Evolutionary conservation across 2,797 vertebrate genomes (phyloP).

Genomic region (Rhynchonycteris naso): DNA sequence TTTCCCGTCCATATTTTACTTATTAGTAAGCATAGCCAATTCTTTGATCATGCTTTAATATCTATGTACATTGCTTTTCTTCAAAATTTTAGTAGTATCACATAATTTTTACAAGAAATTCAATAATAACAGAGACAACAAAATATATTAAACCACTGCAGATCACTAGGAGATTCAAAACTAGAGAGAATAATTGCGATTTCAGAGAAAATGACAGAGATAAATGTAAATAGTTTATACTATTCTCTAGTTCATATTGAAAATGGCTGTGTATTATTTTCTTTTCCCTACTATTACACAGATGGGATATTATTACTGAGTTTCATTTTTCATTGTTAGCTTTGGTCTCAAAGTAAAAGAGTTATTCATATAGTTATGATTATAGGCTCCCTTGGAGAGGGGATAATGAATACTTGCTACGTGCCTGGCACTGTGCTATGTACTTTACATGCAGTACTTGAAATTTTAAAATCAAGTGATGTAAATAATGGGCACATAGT

Average conservation of each 20-base stretch:
- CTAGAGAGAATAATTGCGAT: constrained; percentile 60
- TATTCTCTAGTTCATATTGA: constrained; percentile 57
- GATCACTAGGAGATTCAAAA: constrained; percentile 73
- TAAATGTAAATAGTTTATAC: constrained; percentile 63
- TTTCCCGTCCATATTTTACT: constrained; percentile 52
- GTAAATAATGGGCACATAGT: not conserved
- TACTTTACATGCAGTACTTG: not conserved
- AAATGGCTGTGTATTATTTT: constrained; percentile 47
- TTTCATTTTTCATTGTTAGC: constrained; percentile 73
- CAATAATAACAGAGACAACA: constrained; percentile 58
- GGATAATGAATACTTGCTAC: not conserved
- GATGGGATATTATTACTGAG: constrained; percentile 49
- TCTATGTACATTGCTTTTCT: constrained; percentile 33
- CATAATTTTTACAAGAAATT: constrained; percentile 60
- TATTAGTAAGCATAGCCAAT: constrained; percentile 37
- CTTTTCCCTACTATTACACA: constrained; percentile 56
- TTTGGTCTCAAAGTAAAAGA: constrained; percentile 72
- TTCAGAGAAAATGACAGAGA: constrained; percentile 74
- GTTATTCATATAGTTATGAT: constrained; percentile 43
- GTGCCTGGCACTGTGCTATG: not conserved
- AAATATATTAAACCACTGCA: constrained; percentile 64
- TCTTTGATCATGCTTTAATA: constrained; percentile 57
- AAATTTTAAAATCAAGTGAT: not conserved
- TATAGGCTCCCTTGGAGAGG: not conserved
- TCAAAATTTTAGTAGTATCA: constrained; percentile 43